Evolutionary conservation across 2,888 invertebrate species (phyloP).

Genomic region (Hofmannophila pseudospretella): DNA sequence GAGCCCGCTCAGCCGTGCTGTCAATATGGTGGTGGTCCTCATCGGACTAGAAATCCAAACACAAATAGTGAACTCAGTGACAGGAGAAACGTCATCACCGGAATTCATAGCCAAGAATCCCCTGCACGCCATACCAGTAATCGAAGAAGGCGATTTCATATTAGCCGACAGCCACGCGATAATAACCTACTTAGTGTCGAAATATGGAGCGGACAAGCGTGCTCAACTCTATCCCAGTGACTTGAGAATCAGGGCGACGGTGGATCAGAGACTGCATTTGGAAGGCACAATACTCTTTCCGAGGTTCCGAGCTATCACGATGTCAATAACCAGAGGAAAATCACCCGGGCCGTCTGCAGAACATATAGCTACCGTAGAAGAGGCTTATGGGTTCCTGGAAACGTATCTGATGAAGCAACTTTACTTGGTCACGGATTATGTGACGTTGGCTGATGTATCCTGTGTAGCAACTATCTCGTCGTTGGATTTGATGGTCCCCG

Average conservation of each 20-base stretch:
- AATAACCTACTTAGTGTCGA: conserved; percentile 37
- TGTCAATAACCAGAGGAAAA: conserved; percentile 13
- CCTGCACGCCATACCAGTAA: conserved; percentile 31
- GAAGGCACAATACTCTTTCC: conserved; percentile 30
- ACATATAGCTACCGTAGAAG: conserved; percentile 21
- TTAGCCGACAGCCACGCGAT: conserved; percentile 43
- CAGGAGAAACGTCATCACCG: neutral
- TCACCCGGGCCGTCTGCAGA: conserved; percentile 16
- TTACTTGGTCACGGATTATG: conserved; percentile 28
- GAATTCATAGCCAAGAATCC: conserved; percentile 34
- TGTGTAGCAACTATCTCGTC: conserved; percentile 30
- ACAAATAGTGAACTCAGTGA: too few relatives aligned
- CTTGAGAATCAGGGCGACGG: conserved; percentile 26
- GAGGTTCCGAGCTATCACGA: conserved; percentile 13
- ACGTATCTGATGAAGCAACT: conserved; percentile 30
- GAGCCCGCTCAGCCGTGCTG: too few relatives aligned
- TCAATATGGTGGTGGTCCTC: too few relatives aligned
- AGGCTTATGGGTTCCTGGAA: conserved; percentile 34
- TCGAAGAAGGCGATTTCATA: conserved; percentile 40
- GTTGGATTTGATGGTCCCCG: conserved; percentile 24
- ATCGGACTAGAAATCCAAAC: too few relatives aligned
- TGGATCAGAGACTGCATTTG: conserved; percentile 35
- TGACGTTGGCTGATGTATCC: conserved; percentile 41
- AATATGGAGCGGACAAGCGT: conserved; percentile 36
- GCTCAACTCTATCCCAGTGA: conserved; percentile 35